These are phyloP conservation scores for Parazoanthus darwini DNA, from an alignment of 92 coral and sea anemone species.

Conservation along the genomic window DNA sequence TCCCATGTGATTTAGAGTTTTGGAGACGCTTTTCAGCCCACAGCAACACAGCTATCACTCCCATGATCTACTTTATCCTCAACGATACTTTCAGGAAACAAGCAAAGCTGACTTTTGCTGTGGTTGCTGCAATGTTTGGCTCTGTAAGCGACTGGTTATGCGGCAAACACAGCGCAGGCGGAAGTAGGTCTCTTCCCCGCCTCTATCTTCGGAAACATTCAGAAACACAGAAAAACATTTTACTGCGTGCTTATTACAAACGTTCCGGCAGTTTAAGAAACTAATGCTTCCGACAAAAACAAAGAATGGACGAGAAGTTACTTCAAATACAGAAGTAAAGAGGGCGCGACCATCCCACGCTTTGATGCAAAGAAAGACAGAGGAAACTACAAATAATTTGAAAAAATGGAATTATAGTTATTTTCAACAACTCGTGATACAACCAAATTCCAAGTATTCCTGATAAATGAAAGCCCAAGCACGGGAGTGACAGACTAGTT, in stretches of 20 bases:
- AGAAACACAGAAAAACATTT: background rate
- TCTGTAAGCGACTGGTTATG: background rate
- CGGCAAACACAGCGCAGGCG: background rate
- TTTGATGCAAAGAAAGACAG: too few relatives aligned
- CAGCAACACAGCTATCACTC: conserved; percentile 7
- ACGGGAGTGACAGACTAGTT: too few relatives aligned
- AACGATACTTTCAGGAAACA: background rate
- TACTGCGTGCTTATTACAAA: background rate
- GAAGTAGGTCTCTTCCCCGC: background rate
- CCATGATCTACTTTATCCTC: conserved; percentile 3
- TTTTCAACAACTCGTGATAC: too few relatives aligned
- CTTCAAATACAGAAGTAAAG: too few relatives aligned
- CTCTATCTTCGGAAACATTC: background rate
- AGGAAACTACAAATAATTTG: too few relatives aligned
- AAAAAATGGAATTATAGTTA: too few relatives aligned
- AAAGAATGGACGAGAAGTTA: too few relatives aligned
- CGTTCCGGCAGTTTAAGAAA: background rate
- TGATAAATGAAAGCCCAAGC: too few relatives aligned
- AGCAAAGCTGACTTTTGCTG: background rate
- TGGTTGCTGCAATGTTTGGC: background rate
- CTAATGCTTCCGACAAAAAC: too few relatives aligned
- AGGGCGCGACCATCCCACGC: too few relatives aligned
- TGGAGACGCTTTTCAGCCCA: conserved; percentile 27
- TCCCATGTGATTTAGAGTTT: conserved; percentile 19
- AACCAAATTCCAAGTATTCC: too few relatives aligned